These are phyloP conservation scores for Dinothrombium tinctorium DNA, from an alignment of 1,140 invertebrate species.

Conservation along the genomic window DNA sequence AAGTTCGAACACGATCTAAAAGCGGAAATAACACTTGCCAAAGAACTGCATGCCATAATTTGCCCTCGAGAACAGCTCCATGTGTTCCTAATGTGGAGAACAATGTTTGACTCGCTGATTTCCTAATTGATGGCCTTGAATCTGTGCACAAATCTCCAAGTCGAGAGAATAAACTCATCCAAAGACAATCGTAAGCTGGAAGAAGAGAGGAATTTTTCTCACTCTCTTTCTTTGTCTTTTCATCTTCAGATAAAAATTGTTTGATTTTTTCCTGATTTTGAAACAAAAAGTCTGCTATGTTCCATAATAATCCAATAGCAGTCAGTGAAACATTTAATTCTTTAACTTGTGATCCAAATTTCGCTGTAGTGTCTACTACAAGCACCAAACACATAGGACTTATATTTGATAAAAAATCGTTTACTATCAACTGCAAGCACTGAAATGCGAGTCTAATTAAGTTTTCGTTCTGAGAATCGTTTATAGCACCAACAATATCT, in stretches of 20 bases:
- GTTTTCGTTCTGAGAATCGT: constrained; percentile 71
- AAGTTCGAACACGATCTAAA: constrained; percentile 65
- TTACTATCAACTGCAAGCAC: constrained; percentile 85
- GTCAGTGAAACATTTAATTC: constrained; percentile 96
- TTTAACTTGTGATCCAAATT: constrained; percentile 85
- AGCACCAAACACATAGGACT: constrained; percentile 61
- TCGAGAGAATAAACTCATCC: constrained; percentile 80
- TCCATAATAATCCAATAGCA: constrained; percentile 91
- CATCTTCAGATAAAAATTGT: constrained; percentile 23
- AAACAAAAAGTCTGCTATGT: constrained; percentile 87
- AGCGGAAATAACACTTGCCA: constrained; percentile 81
- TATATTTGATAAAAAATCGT: constrained; percentile 74
- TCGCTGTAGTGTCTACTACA: constrained; percentile 77
- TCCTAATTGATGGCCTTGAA: constrained; percentile 72
- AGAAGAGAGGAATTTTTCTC: constrained; percentile 10
- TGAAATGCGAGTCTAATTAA: constrained; percentile 81
- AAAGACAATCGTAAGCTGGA: constrained; percentile 70
- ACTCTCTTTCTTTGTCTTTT: not conserved
- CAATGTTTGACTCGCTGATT: constrained; percentile 92
- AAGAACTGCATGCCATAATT: constrained; percentile 68
- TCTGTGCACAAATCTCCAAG: constrained; percentile 76
- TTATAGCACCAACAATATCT: constrained; percentile 76
- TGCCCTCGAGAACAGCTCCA: constrained; percentile 54
- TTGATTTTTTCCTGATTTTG: constrained; percentile 75
- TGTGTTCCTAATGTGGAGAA: constrained; percentile 93